Conservation (phyloP, 2,797 vertebrate species). For the Chaetophractus vellerosus region DNA sequence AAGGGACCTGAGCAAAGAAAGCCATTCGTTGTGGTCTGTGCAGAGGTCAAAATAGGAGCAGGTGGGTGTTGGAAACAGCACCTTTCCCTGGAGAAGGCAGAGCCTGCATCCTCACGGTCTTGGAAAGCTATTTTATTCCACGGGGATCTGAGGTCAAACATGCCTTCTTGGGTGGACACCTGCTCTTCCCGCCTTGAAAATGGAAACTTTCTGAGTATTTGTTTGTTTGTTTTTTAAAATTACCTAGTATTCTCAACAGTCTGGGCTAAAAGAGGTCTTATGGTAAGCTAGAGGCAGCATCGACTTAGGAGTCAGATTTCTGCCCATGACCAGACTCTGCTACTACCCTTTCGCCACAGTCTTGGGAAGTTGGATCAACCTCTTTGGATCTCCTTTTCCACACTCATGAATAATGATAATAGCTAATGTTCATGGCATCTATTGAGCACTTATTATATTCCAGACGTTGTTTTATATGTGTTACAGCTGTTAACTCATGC, state of each 20-base stretch:
- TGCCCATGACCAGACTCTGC: too few relatives aligned
- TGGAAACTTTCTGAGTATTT: background rate
- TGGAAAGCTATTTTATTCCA: background rate
- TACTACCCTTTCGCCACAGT: background rate
- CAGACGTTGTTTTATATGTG: background rate
- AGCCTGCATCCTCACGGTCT: fast-evolving
- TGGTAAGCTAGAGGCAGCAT: background rate
- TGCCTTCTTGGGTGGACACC: background rate
- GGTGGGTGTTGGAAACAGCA: fast-evolving
- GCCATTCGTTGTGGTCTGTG: background rate
- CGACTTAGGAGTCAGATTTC: background rate
- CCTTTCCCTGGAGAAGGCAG: background rate
- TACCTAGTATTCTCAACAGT: too few relatives aligned
- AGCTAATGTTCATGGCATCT: fast-evolving
- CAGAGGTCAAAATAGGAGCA: background rate
- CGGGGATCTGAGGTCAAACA: fast-evolving
- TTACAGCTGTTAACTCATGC: background rate
- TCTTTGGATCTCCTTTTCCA: background rate
- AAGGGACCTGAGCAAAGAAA: background rate
- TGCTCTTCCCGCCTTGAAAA: background rate
- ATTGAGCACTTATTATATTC: background rate
- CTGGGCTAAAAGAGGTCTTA: background rate
- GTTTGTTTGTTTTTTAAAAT: background rate
- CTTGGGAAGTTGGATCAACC: fast-evolving
- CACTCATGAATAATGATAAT: fast-evolving